Evolutionary conservation across 2,113 vertebrate genomes (phyloP).

Genomic region (Colistium nudipinnis): DNA sequence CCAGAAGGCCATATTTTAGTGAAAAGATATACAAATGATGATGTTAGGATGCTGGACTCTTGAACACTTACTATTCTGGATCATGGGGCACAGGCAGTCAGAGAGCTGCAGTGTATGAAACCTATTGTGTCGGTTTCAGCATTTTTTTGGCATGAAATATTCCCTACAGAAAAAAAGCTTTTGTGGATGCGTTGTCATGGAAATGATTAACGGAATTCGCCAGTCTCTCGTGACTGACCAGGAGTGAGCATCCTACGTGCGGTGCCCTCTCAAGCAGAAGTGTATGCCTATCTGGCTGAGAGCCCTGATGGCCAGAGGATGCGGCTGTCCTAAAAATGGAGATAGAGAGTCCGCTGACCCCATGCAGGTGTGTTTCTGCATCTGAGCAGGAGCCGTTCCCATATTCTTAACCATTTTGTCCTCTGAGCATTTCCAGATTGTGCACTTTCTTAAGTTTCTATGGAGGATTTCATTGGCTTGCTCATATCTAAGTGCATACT

Average conservation of each 20-base stretch:
- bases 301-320: constrained; percentile 9
- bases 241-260: not conserved
- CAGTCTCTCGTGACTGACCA: not conserved
- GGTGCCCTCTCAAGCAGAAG: constrained; percentile 7
- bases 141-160: not conserved
- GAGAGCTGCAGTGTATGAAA: not conserved
- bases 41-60: not conserved
- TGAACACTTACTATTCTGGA: constrained; percentile 9
- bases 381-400: constrained; percentile 17
- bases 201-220: constrained; percentile 15
- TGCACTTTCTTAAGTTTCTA: constrained; percentile 20
- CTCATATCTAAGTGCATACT: constrained; percentile 25
- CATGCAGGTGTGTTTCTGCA: constrained; percentile 50
- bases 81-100: not conserved
- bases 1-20: not conserved
- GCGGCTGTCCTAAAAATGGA: constrained; percentile 31
- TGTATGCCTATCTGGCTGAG: constrained; percentile 9
- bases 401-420: constrained; percentile 30
- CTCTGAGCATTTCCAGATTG: constrained; percentile 28
- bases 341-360: constrained; percentile 16
- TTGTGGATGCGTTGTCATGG: not conserved
- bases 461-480: constrained; percentile 42
- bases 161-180: not conserved
- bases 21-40: not conserved
- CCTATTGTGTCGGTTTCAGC: not conserved